Conservation (phyloP, 2,113 vertebrate genomes). For the Oophaga pumilio region DNA sequence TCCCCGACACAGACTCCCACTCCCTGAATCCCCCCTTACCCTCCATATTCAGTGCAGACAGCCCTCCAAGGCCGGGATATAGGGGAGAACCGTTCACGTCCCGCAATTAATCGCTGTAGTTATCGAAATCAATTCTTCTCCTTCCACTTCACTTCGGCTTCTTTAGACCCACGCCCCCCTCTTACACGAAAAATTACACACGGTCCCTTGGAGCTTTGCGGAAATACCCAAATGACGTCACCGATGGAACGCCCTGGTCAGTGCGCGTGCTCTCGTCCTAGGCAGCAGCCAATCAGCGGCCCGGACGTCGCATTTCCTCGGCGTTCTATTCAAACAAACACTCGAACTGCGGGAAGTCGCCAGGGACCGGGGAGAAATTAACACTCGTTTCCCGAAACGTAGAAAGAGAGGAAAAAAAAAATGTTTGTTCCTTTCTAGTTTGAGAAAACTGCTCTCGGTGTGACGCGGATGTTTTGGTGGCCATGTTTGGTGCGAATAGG, state of each 20-base stretch:
- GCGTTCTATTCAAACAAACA: no score
- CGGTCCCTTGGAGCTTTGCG: constrained; percentile 24
- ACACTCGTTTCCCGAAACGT: background rate
- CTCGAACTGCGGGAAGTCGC: background rate
- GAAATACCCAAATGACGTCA: constrained; percentile 55
- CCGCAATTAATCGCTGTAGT: background rate
- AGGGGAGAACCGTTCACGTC: background rate
- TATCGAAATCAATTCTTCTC: background rate
- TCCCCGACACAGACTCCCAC: background rate
- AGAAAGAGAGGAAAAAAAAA: background rate
- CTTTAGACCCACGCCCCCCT: constrained; percentile 23
- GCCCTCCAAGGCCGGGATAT: background rate
- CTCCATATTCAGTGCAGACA: background rate
- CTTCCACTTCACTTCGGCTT: background rate
- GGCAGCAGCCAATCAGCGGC: background rate
- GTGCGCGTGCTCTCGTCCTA: background rate
- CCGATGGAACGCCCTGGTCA: background rate
- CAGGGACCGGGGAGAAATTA: constrained; percentile 28
- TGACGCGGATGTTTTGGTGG: constrained; percentile 9
- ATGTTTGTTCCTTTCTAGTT: constrained; percentile 28
- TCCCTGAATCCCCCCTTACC: constrained; percentile 2
- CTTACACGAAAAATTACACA: constrained; percentile 12
- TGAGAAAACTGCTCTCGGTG: background rate
- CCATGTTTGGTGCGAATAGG: constrained; percentile 2
- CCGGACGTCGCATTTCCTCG: background rate